Evolutionary conservation across 2,888 invertebrate species (phyloP), one percentile per base, ranked within the genome.

Genomic region (Melieria picta): DNA sequence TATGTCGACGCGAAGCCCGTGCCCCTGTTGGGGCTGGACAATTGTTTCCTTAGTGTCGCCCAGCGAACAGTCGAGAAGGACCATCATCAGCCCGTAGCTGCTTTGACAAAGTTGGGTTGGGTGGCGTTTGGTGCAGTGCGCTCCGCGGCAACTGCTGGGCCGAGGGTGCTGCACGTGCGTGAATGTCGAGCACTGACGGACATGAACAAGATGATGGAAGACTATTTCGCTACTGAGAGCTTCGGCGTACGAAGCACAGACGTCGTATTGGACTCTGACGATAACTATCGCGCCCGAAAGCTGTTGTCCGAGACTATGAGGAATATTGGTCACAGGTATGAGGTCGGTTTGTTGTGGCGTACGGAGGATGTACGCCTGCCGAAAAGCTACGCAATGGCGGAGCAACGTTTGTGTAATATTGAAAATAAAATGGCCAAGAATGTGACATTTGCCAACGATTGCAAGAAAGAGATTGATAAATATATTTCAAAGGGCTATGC

Each of bases 211-310:
- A n/a, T n/a, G n/a, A n/a, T n/a, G n/a, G n/a, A n/a, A n/a, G n/a
- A n/a, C n/a, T n/a, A n/a, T n/a, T n/a, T n/a, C n/a, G n/a, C n/a
- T n/a, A n/a, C n/a, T n/a, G n/a, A n/a, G n/a, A n/a, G n/a, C n/a
- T n/a, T n/a, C n/a, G n/a, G n/a, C n/a, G n/a, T n/a, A n/a, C n/a
- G n/a, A n/a, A n/a, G n/a, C n/a, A n/a, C n/a, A n/a, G n/a, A n/a
- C n/a, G n/a, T 65, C 11, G 45, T 65, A 11, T n/a, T 65, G 7
- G 65, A 56, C n/a, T 56, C 55, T n/a, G 65, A 65, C 56, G 43
- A 65, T 7, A 55, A 43, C 42, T 46, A 55, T 13, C 55, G 52
- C 13, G 42, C 30, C 30, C 30, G 30, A 30, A n/a, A 16, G 64
- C 52, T 5, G n/a, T 52, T 4, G 45, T 42, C 2, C 16, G 7